Evolutionary conservation across 1,140 invertebrate species (phyloP).

Genomic region (Caenorhabditis inopinata): DNA sequence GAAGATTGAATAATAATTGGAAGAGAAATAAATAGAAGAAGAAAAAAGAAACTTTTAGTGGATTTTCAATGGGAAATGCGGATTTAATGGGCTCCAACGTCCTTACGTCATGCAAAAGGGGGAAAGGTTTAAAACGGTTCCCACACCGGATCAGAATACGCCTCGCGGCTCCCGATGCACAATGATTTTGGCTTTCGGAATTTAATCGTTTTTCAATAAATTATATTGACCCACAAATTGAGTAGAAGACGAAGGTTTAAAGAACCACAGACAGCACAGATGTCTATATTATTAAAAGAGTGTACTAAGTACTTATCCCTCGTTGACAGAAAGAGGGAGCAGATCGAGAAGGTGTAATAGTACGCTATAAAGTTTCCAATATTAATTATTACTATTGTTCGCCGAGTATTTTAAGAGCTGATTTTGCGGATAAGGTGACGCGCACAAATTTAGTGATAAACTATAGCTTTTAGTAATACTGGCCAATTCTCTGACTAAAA

Average conservation of each 20-base stretch:
- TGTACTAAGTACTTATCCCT: not conserved
- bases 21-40: not conserved
- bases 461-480: too few relatives aligned
- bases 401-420: too few relatives aligned
- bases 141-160: not conserved
- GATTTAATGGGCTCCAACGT: not conserved
- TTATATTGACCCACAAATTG: slow-evolving; percentile 25
- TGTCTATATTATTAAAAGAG: slow-evolving; percentile 27
- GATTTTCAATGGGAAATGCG: not conserved
- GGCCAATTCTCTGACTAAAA: too few relatives aligned
- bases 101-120: not conserved
- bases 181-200: not conserved
- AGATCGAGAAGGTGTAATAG: not conserved
- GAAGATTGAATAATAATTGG: slow-evolving; percentile 32
- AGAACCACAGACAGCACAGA: not conserved
- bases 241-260: not conserved
- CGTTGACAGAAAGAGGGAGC: not conserved
- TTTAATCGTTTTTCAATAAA: slow-evolving; percentile 27
- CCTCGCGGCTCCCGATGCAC: not conserved
- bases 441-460: too few relatives aligned
- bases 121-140: not conserved
- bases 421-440: too few relatives aligned
- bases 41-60: not conserved
- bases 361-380: not conserved
- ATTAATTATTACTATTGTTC: too few relatives aligned